Base-by-base conservation (phyloP, 2,888 invertebrate species). In the Eupeodes latifasciatus region DNA sequence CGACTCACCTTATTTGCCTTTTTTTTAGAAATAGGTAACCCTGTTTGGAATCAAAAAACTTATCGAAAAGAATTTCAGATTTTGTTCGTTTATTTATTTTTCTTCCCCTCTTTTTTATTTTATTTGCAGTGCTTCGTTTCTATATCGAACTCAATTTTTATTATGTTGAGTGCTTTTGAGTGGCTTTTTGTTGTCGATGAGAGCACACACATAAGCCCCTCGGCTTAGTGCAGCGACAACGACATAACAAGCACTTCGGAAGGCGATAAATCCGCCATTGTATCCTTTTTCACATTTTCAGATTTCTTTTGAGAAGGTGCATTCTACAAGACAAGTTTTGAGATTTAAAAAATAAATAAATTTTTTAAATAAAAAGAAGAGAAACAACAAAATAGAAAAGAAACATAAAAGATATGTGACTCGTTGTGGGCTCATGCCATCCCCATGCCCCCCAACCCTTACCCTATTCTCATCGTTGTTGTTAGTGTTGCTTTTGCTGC, bases 151-250 rank as follows among this genome's bases (percentile, higher is more conserved):
- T 85, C 85, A 85, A 81, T 85, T 81, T 81, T 85, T 85, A 85
- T 85, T 85, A 85, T 78, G 81, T 85, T 81, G 85, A 85, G 85
- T 85, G 85, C 78, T 81, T 59, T 81, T 77, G 81, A 81, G 81
- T 81, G 72, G 81, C 67, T 66, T 81, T 81, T 82, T 71, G 64
- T 66, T 81, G 81, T 81, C 78, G 62, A 55, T 53, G 61, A 69
- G 74, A 74, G 74, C 78, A 78, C 62, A 78, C 62, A 81, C 62
- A 81, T 85, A 85, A 85, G 82, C 74, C 85, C 67, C 55, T 44
- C 61, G 85, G 85, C 82, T 85, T 85, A 85, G 61, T 69, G 85
- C 82, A 74, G 69, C 61, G 40, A 75, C 81, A 85, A 85, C 85
- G 62, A 81, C 78, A 85, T 82, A 82, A 78, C 74, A 85, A 81